phyloP scores from a whole-genome alignment of 2,113 vertebrate genomes.

The Regulus satrapa region DNA sequence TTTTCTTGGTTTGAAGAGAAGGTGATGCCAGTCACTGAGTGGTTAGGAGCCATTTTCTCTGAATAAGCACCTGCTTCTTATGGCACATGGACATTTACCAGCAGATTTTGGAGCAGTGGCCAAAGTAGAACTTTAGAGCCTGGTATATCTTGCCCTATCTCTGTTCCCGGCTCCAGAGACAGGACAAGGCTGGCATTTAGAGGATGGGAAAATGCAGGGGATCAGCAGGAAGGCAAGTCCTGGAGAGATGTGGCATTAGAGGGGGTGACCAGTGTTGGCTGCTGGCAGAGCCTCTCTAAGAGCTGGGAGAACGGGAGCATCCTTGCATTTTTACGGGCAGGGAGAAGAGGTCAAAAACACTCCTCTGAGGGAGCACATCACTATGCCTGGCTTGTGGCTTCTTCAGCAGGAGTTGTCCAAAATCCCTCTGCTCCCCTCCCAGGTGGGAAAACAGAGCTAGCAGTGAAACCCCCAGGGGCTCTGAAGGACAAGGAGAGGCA shows the following conservation, averaged over 20 bases:
- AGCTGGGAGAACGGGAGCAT: not conserved
- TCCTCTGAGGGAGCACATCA: not conserved
- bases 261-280: not conserved
- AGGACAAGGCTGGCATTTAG: not conserved
- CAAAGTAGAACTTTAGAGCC: not conserved
- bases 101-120: not conserved
- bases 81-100: accelerated
- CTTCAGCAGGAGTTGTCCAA: not conserved
- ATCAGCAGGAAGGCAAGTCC: not conserved
- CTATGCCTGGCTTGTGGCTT: not conserved
- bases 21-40: not conserved
- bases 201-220: not conserved
- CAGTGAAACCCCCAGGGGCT: not conserved
- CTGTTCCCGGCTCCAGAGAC: not conserved
- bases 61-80: not conserved
- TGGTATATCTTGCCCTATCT: accelerated
- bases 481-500: not conserved
- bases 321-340: accelerated
- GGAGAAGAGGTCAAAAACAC: accelerated
- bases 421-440: not conserved
- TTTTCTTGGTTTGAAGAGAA: not conserved
- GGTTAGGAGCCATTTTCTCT: not conserved
- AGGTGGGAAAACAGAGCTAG: not conserved
- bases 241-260: not conserved
- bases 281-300: not conserved